Evolutionary conservation across 2,888 invertebrate genomes (phyloP).

Genomic region (Xylota segnis): DNA sequence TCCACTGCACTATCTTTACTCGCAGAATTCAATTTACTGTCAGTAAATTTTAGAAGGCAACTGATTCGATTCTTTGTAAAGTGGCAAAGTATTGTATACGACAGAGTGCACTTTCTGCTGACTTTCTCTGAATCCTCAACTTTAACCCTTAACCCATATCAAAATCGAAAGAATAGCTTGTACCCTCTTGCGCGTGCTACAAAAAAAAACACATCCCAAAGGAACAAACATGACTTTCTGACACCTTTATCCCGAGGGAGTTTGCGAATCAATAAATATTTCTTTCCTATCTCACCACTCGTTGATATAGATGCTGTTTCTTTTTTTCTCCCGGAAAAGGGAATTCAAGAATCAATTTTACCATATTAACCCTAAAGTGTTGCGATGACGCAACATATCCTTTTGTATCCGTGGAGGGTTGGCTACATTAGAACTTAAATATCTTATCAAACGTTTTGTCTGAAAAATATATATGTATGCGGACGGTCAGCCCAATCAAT

Average conservation of each 20-base stretch:
- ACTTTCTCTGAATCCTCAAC: too few relatives aligned
- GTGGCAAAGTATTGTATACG: too few relatives aligned
- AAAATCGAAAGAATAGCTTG: conserved; percentile 11
- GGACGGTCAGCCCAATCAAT: background rate
- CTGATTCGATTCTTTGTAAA: too few relatives aligned
- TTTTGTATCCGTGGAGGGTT: conserved; percentile 4
- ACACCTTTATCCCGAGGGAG: conserved; percentile 41
- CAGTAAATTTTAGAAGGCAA: too few relatives aligned
- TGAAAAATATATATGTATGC: background rate
- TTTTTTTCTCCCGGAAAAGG: conserved; percentile 6
- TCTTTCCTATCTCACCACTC: background rate
- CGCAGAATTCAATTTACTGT: too few relatives aligned
- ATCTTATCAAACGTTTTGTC: conserved; percentile 6
- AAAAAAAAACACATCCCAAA: conserved; percentile 3
- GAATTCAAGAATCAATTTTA: conserved; percentile 50
- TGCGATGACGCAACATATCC: conserved; percentile 34
- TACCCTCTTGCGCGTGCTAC: background rate
- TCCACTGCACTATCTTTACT: too few relatives aligned
- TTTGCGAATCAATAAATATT: conserved; percentile 33
- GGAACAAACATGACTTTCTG: conserved; percentile 35
- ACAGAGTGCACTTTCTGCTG: too few relatives aligned
- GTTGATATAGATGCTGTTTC: background rate
- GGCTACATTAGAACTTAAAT: conserved; percentile 17
- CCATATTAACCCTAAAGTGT: conserved; percentile 47
- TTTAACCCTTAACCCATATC: conserved; percentile 36